phyloP scores from a whole-genome alignment of 2,113 vertebrate species.

The Epinephelus fuscoguttatus region DNA sequence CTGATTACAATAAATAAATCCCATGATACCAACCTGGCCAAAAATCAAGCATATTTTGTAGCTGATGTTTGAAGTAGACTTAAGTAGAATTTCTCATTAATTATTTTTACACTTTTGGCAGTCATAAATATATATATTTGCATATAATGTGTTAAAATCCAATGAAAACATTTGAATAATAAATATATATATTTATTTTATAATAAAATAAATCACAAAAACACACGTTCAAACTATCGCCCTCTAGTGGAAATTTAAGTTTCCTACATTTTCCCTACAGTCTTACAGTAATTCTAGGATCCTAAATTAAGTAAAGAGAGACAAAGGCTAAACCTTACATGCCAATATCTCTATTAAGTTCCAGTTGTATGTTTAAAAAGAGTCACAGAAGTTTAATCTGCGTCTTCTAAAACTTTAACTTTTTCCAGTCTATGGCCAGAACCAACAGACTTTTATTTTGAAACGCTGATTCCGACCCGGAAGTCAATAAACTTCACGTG shows the following conservation, averaged over 20 bases:
- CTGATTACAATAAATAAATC: no score
- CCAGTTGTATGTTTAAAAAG: not conserved
- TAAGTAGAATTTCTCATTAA: no score
- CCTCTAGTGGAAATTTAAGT: not conserved
- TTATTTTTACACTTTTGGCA: no score
- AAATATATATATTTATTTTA: no score
- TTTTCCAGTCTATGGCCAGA: no score
- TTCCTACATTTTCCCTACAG: not conserved
- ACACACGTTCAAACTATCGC: not conserved
- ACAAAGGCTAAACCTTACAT: not conserved
- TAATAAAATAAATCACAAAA: not conserved
- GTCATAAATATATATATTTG: no score
- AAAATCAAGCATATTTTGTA: no score
- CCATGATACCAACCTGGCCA: no score
- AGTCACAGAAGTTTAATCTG: not conserved
- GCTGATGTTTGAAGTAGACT: no score
- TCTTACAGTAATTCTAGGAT: not conserved
- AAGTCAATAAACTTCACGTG: conserved; percentile 61
- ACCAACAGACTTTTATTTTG: conserved; percentile 47
- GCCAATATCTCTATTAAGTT: not conserved
- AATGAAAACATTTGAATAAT: no score
- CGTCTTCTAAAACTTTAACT: no score
- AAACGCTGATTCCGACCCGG: conserved; percentile 41
- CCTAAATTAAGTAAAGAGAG: not conserved
- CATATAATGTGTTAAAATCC: no score